Conservation (phyloP, 2,888 invertebrate genomes). For the Alsophila aescularia region DNA sequence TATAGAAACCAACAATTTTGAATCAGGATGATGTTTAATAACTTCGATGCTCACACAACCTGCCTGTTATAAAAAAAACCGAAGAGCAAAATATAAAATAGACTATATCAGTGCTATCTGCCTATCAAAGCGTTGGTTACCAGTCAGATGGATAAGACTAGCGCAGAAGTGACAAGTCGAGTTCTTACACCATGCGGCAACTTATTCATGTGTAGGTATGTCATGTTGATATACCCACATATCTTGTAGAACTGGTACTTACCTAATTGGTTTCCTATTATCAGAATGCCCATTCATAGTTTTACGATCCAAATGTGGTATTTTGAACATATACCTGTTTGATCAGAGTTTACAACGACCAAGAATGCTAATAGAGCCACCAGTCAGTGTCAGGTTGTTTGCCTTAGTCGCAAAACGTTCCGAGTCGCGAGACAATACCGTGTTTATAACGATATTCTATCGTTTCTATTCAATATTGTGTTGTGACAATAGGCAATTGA, state of each 20-base stretch:
- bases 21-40: no score
- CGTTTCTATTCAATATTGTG: background rate
- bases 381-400: constrained; percentile 47
- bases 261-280: background rate
- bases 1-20: no score
- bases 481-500: background rate
- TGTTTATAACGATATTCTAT: constrained; percentile 8
- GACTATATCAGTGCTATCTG: no score
- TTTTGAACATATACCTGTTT: constrained; percentile 46
- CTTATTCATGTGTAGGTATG: no score
- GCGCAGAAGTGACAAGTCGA: no score
- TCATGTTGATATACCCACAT: background rate
- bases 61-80: no score
- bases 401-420: constrained; percentile 53
- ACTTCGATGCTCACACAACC: no score
- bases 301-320: constrained; percentile 34
- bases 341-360: constrained; percentile 39
- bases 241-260: background rate
- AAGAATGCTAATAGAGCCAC: constrained; percentile 32
- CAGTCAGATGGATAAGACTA: no score
- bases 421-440: constrained; percentile 40
- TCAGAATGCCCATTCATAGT: constrained; percentile 22
- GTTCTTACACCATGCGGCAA: no score
- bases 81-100: no score
- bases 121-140: no score